Percentiles rank a stretch among this genome's conserved stretches.
Evolutionary conservation across 1,140 invertebrate genomes (phyloP).

Genomic region (Drosophila teissieri): DNA sequence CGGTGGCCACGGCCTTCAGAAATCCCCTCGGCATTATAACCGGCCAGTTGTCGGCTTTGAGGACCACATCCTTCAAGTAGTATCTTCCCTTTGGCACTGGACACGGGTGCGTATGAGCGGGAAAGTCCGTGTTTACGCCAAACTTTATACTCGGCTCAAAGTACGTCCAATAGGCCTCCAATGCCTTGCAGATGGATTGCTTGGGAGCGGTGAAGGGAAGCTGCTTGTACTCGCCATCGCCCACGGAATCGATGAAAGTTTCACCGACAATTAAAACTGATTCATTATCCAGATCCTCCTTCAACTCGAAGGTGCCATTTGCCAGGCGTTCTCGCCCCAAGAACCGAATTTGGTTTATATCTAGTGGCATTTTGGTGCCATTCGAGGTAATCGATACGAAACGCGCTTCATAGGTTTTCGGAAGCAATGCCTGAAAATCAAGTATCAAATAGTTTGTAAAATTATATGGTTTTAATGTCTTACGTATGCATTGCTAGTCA

Average conservation of each 20-base stretch:
- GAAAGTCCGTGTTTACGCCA: constrained; percentile 29
- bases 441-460: background rate
- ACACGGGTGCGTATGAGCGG: constrained; percentile 19
- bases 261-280: constrained; percentile 12
- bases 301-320: constrained; percentile 34
- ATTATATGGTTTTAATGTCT: background rate
- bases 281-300: constrained; percentile 11
- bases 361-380: background rate
- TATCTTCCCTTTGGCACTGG: constrained; percentile 35
- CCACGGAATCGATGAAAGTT: constrained; percentile 15
- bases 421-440: background rate
- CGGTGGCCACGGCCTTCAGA: background rate
- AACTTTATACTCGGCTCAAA: background rate
- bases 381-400: background rate
- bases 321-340: constrained; percentile 18
- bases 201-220: constrained; percentile 10
- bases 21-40: constrained; percentile 21
- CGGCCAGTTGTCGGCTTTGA: constrained; percentile 36
- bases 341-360: constrained; percentile 15
- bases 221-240: constrained; percentile 30
- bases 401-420: background rate
- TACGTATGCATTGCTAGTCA: background rate
- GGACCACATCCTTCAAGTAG: constrained; percentile 24
- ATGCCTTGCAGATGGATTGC: constrained; percentile 12
- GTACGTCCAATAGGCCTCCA: constrained; percentile 16